These are phyloP conservation scores for Poecilia velifera DNA, from an alignment of 2,797 vertebrate species.

Conservation along the genomic window DNA sequence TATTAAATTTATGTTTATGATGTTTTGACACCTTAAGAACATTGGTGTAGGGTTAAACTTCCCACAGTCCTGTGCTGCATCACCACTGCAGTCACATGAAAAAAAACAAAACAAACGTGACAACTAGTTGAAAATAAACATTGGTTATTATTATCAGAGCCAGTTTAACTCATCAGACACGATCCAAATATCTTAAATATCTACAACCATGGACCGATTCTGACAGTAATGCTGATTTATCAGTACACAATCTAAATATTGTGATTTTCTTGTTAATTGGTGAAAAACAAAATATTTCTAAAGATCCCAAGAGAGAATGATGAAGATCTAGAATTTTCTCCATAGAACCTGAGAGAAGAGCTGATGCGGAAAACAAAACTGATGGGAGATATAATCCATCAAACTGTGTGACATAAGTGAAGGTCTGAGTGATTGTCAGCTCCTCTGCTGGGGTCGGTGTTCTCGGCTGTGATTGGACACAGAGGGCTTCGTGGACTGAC, in stretches of 20 bases:
- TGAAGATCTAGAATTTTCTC: background rate
- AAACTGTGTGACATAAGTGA: background rate
- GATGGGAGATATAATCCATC: background rate
- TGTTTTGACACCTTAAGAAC: too few relatives aligned
- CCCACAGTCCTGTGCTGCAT: too few relatives aligned
- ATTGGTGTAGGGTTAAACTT: too few relatives aligned
- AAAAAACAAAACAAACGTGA: too few relatives aligned
- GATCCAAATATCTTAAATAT: too few relatives aligned
- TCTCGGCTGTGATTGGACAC: background rate
- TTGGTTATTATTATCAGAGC: too few relatives aligned
- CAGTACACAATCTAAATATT: background rate
- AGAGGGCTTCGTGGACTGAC: conserved; percentile 56
- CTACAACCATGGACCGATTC: too few relatives aligned
- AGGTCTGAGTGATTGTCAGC: background rate
- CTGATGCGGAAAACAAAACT: background rate
- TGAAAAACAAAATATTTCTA: background rate
- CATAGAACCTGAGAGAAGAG: background rate
- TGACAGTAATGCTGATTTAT: too few relatives aligned
- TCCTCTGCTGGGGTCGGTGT: background rate
- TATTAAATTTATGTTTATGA: too few relatives aligned
- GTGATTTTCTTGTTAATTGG: background rate
- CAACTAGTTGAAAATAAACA: too few relatives aligned
- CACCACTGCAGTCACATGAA: too few relatives aligned
- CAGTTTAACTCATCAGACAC: too few relatives aligned
- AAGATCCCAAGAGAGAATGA: background rate